Base-by-base conservation (phyloP, 2,797 vertebrate species). In the Myotis vivesi region DNA sequence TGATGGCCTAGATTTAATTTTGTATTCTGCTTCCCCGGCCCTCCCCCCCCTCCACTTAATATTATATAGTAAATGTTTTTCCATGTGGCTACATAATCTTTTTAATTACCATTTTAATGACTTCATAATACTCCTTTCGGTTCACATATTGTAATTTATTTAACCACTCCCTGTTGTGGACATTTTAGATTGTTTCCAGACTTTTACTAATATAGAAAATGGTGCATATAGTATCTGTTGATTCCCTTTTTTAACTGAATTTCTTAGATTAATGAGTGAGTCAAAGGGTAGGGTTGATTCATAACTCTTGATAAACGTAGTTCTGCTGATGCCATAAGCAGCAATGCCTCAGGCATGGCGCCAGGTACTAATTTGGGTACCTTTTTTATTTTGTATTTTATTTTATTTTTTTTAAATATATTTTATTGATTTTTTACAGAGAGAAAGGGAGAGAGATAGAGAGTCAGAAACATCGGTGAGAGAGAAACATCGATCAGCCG, bases 81-180 rank as follows among this genome's bases (percentile, higher is more conserved):
- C 96, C 94, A 97, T 95, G 96, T 93, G 92, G 94, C 94, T 96
- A 97, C 82, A 93, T 96, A 96, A 96, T 97, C 96, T 97, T 96
- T 94, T 90, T 97, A 96, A 97, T 96, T 97, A 97, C 95, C 97
- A 96, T 97, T 97, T 96, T 97, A 97, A 97, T 97, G 96, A 97
- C 95, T 97, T 97, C 92, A 94, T 97, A 97, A 96, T 97, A 97
- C 94, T 97, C 94, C 95, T 96, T 97, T 91, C 93, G 92, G 73
- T 95, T 97, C 94, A 92, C 71, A 96, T 97, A 95, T 76, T 96
- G 71, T 92, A 96, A 97, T 97, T 97, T 92, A 95, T 96, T 96
- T 97, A 96, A 96, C 85, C 82, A 95, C 91, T 96, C 93, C 75
- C 87, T 86, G 86, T 92, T 91, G 94, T 91, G 94, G 92, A 87